Evolutionary conservation across 2,113 vertebrate genomes (phyloP).

Genomic region (Myodes glareolus): DNA sequence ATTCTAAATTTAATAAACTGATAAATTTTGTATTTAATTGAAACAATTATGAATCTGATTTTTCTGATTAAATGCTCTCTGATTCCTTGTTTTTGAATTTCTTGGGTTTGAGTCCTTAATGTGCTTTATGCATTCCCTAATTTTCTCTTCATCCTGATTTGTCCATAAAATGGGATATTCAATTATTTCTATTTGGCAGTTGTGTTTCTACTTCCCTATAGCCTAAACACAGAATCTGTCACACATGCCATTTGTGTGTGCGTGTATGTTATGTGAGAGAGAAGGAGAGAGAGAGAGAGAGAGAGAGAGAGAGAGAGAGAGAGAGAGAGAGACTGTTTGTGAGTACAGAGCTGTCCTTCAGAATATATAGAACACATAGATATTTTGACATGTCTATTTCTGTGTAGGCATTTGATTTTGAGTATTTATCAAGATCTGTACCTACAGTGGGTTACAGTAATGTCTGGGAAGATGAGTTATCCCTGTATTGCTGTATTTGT

Average conservation of each 20-base stretch:
- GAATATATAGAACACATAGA: not conserved
- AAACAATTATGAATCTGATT: not conserved
- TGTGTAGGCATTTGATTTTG: not conserved
- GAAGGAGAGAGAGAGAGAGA: too few species aligned
- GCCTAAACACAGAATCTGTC: not conserved
- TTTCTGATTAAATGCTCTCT: not conserved
- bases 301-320: too few species aligned
- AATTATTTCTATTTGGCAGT: constrained; percentile 9
- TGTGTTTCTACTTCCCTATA: not conserved
- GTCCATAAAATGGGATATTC: not conserved
- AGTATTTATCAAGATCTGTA: not conserved
- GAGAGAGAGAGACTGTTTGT: too few species aligned
- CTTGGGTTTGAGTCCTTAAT: not conserved
- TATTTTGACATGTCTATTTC: not conserved
- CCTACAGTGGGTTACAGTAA: not conserved
- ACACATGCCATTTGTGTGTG: not conserved
- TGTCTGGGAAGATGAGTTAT: not conserved
- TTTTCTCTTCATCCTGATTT: not conserved
- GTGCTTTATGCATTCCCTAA: not conserved
- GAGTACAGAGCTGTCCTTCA: not conserved
- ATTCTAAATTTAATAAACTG: not conserved
- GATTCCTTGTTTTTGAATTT: not conserved
- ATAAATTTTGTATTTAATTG: not conserved
- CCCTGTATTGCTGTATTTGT: not conserved
- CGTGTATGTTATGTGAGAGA: too few species aligned